phyloP scores from a whole-genome alignment of 2,113 vertebrate genomes.

The Calyptommatus sinebrachiatus region DNA sequence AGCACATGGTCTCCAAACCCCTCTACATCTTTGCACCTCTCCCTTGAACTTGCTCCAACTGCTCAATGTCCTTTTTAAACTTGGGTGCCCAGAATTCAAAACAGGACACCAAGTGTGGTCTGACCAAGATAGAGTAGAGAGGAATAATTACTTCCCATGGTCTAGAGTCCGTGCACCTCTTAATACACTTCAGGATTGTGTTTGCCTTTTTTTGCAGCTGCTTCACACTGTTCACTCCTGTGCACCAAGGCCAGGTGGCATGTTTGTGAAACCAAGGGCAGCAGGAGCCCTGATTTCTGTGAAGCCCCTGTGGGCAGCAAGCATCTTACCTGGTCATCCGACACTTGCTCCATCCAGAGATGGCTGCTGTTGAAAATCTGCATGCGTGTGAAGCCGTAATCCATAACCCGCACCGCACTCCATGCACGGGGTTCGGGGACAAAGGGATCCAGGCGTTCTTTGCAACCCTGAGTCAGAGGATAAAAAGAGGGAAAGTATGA shows the following conservation, averaged over 20 bases:
- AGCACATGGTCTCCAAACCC: too few species aligned
- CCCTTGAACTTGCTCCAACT: too few species aligned
- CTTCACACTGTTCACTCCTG: too few species aligned
- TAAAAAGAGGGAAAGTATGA: too few species aligned
- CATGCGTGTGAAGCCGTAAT: slow-evolving; percentile 84
- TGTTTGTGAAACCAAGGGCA: not conserved
- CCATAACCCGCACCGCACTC: slow-evolving; percentile 82
- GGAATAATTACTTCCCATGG: not conserved
- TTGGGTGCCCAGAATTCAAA: too few species aligned
- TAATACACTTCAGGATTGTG: too few species aligned
- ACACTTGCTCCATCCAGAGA: slow-evolving; percentile 86
- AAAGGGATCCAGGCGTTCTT: slow-evolving; percentile 79
- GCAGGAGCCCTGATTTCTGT: rapidly evolving
- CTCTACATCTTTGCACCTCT: too few species aligned
- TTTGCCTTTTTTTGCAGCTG: too few species aligned
- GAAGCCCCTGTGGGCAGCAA: rapidly evolving
- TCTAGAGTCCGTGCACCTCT: too few species aligned
- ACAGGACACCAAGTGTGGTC: too few species aligned
- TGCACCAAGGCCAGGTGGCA: not conserved
- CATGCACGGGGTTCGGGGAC: slow-evolving; percentile 76
- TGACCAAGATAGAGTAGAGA: not conserved
- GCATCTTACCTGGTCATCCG: slow-evolving; percentile 82
- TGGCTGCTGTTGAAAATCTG: slow-evolving; percentile 80
- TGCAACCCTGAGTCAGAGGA: slow-evolving; percentile 75
- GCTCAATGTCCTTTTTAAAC: too few species aligned